phyloP scores from a whole-genome alignment of 1,140 invertebrate species.

The Araneus ventricosus region DNA sequence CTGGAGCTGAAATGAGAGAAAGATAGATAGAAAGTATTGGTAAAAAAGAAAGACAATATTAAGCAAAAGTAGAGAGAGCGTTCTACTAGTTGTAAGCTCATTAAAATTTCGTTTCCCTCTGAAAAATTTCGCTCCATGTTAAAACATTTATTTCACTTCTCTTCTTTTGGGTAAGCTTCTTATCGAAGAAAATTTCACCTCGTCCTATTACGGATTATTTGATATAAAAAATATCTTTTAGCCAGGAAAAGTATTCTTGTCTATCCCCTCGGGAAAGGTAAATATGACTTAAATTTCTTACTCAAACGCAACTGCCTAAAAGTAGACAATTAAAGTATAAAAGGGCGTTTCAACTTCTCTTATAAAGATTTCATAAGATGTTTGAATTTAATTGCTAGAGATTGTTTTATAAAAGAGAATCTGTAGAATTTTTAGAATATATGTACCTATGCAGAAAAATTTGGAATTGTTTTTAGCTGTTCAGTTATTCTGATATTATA shows the following conservation, averaged over 20 bases:
- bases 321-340: slow-evolving; percentile 11
- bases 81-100: not conserved
- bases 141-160: slow-evolving; percentile 21
- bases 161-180: slow-evolving; percentile 14
- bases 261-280: not conserved
- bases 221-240: not conserved
- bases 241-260: not conserved
- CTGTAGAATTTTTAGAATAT: no score
- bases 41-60: not conserved
- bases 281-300: not conserved
- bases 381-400: not conserved
- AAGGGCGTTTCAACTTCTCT: not conserved
- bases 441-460: no score
- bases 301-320: not conserved
- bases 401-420: no score
- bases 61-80: not conserved
- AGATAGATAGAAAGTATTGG: slow-evolving; percentile 25
- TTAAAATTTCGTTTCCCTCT: slow-evolving; percentile 2
- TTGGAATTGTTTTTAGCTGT: no score
- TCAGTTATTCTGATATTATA: no score
- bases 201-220: not conserved
- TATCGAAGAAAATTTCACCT: slow-evolving; percentile 6
- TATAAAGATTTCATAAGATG: not conserved
- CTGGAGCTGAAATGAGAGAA: not conserved
- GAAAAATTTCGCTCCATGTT: slow-evolving; percentile 19